Base-by-base conservation (phyloP, 2,113 vertebrate genomes). In the Manacus vitellinus region DNA sequence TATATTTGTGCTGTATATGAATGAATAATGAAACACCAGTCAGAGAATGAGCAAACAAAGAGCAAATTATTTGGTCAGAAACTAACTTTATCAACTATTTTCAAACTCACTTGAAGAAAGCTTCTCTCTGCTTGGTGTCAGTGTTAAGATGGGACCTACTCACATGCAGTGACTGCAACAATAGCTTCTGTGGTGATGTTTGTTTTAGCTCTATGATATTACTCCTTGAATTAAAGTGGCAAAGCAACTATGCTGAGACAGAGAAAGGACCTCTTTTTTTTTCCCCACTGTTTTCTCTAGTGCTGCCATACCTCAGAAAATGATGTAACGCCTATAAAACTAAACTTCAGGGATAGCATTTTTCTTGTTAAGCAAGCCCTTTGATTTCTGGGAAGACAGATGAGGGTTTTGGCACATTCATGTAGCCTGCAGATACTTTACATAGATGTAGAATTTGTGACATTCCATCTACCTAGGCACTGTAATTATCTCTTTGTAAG, bases 311-410 rank as follows among this genome's bases (percentile, higher is more conserved):
- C 21, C 21, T 58, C 74, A 73, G 62, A 70, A 27, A 33, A 70
- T 93, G 71, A 77, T 41, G 54, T 58, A 96, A 92, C 18, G 66
- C 46, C 35, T 66, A 79, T 85, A 28, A 93, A 91, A 55, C 44
- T 70, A 33, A 92, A 85, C n/a, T 88, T 81, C 31, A 73, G 56
- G 77, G 67, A 18, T 71, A 73, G 61, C 46, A 66, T 31, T 59
- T 58, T 66, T 75, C 52, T 27, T 88, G 66, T 74, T 94, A 89
- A 65, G 37, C 28, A 93, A 91, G 16, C 14, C 14, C 59, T 92
- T 83, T 92, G 85, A 82, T 95, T 96, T 96, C 76, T 56, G 55
- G 67, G 33, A 88, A 94, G 88, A 54, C 41, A 51, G 67, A 47
- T 63, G 70, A 95, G 22, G 8, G 41, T 37, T 93, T 95, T 96